Base-by-base conservation (phyloP, 2,797 vertebrate species). In the Neosalanx taihuensis region DNA sequence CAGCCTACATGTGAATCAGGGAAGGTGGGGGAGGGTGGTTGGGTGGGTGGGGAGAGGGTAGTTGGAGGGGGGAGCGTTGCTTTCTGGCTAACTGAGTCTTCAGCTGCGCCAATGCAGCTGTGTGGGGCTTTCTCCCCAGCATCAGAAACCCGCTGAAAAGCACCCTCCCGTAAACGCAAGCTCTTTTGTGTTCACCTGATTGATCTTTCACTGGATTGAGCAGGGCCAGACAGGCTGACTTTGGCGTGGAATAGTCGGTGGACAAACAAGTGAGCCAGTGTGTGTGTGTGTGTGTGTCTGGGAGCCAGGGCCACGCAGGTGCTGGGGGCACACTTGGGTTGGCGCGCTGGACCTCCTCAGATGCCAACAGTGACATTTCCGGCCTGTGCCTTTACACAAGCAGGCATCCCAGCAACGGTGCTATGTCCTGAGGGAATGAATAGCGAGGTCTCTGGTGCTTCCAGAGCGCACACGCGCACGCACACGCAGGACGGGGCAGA, bases 281-380 rank as follows among this genome's bases (percentile, higher is more conserved):
- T 92, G 30, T 35, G 61, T 18, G 61, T 3, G 26, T 31, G 29
- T 31, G 60, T 81, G 82, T 61, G 37, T 73, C 81, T 12, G 82
- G 85, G 88, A 89, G 90, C 85, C 75, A 79, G 80, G 87, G 84
- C 82, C 79, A 6, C 4, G 89, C 92, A 94, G 93, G 92, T 94
- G 92, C 89, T 62, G 74, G 79, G 84, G 88, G 88, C 87, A 92
- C 86, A 82, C 87, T 90, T 82, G 88, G 89, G 85, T 89, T 87
- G 88, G 89, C 87, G 76, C 84, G n/a, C 83, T 72, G 57, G 84
- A 72, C 79, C 78, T 73, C 77, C 67, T 89, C 84, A 88, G 82
- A 89, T 92, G 92, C 91, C 91, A 93, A 70, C 86, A 76, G 83
- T 85, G 90, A 90, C 89, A 91, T 92, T 92, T 92, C 91, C 91